Base-by-base conservation (phyloP, 2,113 vertebrate genomes). In the Camarhynchus parvulus region DNA sequence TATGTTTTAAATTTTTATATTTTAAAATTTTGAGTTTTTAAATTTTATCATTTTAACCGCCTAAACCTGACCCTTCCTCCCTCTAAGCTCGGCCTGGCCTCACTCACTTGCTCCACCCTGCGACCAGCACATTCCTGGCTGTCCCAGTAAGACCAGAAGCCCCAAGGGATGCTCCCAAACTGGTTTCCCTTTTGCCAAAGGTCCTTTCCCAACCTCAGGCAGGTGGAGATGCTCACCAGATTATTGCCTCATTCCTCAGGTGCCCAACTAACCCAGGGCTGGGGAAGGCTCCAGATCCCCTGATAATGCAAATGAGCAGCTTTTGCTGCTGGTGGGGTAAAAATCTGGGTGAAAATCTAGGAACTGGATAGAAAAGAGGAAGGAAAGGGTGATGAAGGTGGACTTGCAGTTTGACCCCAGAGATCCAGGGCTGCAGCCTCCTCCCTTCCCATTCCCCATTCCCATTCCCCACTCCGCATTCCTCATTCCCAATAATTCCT, bases 101-200 rank as follows among this genome's bases (percentile, higher is more conserved):
- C 1, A 0, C 46, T 72, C 39, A 13, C 25, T 69, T 17, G 25
- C 61, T 50, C 31, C 11, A 22, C n/a, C 15, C 30, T 8, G 1
- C 9, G 4, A 3, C 2, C 35, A 25, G 58, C 5, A 2, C 5
- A 0, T 1, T 5, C 3, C 53, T 2, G 5, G 5, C 76, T 15
- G 18, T 4, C 30, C 76, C 92, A 83, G 66, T 5, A 18, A 13
- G 5, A n/a, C 28, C 79, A 75, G 55, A 5, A 58, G 11, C 42
- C 13, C 14, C 27, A 55, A 21, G 25, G 3, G 31, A 5, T 2
- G 31, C 3, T 19, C 61, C 72, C 73, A 35, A 30, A 13, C 58
- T 67, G 73, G 31, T 50, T 46, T 86, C 14, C 5, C 37, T 80
- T 42, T 37, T 42, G 50, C 33, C 22, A 3, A 23, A 79, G 27